Base-by-base conservation (phyloP, 2,113 vertebrate genomes). In the Chaetodon auriga region DNA sequence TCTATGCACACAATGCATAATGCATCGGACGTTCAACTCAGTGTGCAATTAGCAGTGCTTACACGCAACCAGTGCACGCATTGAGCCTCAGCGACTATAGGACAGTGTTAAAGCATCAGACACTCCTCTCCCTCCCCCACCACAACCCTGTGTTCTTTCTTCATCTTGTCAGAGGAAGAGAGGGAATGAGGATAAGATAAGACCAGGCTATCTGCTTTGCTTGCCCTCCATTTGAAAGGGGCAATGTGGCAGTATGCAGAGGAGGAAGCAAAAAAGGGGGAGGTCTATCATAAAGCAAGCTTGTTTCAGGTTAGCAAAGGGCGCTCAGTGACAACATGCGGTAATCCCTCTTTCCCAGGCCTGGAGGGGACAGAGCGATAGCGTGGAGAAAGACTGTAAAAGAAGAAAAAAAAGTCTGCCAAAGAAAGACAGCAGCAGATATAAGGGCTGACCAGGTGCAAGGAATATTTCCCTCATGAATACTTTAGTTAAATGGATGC, bases 1-100 rank as follows among this genome's bases (percentile, higher is more conserved):
- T 87, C 80, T 45, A 79, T 77, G 81, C 78, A 82, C 78, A 80
- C 82, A 84, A 91, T 94, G 70, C 88, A 94, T 94, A 88, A 94
- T 93, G 79, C 89, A 92, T 91, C 16, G 25, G 81, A 54, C 19
- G 41, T 72, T 87, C 60, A 89, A 86, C 61, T 63, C 75, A 63
- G 58, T 57, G 83, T 64, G 76, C 81, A 92, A 92, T 92, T 93
- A 93, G 83, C 57, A 86, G 83, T 88, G 84, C 87, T 92, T 83
- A 92, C 86, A 87, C 75, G 82, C 84, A 89, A 92, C 78, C 70
- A 62, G 72, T 53, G 70, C 82, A 86, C 46, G 73, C 75, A 87
- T 46, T 36, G 10, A 60, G 75, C 85, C 64, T 74, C 68, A 25
- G 68, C 72, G 55, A 51, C 62, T 71, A 23, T 36, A 80, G 57